These are phyloP conservation scores for Microctonus brassicae DNA, from an alignment of 2,888 invertebrate species.

Conservation along the genomic window DNA sequence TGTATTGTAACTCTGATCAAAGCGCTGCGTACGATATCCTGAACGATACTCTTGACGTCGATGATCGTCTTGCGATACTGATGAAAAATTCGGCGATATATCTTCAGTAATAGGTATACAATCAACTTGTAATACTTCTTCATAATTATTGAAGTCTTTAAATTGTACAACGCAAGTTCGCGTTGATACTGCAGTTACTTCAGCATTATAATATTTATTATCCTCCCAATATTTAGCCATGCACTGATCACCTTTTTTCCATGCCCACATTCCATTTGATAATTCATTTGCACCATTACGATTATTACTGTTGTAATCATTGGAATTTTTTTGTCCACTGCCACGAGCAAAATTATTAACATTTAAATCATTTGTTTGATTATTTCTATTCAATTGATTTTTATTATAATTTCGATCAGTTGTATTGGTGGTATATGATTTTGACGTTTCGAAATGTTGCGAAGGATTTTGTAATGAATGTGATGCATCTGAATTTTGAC, in stretches of 20 bases:
- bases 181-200: slow-evolving; percentile 85
- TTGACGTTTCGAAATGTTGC: slow-evolving; percentile 11
- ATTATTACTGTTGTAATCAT: slow-evolving; percentile 43
- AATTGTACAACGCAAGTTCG: slow-evolving; percentile 89
- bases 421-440: slow-evolving; percentile 20
- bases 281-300: slow-evolving; percentile 51
- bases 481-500: slow-evolving; percentile 39
- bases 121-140: slow-evolving; percentile 87
- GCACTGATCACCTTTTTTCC: slow-evolving; percentile 87
- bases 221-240: slow-evolving; percentile 96
- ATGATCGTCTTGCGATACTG: slow-evolving; percentile 44
- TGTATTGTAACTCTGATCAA: slow-evolving; percentile 54
- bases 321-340: neutral
- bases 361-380: slow-evolving; percentile 33
- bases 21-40: slow-evolving; percentile 57
- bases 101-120: slow-evolving; percentile 77
- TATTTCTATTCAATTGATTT: slow-evolving; percentile 53
- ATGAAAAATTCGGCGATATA: slow-evolving; percentile 47
- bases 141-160: slow-evolving; percentile 89
- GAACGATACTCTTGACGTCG: slow-evolving; percentile 55
- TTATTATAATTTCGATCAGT: slow-evolving; percentile 53
- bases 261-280: slow-evolving; percentile 69
- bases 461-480: slow-evolving; percentile 29
- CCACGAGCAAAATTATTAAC: neutral
- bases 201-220: slow-evolving; percentile 87